Percentiles rank a stretch among this genome's conserved stretches.
Conservation (phyloP, 2,113 vertebrate genomes). For the Bagarius yarrelli region DNA sequence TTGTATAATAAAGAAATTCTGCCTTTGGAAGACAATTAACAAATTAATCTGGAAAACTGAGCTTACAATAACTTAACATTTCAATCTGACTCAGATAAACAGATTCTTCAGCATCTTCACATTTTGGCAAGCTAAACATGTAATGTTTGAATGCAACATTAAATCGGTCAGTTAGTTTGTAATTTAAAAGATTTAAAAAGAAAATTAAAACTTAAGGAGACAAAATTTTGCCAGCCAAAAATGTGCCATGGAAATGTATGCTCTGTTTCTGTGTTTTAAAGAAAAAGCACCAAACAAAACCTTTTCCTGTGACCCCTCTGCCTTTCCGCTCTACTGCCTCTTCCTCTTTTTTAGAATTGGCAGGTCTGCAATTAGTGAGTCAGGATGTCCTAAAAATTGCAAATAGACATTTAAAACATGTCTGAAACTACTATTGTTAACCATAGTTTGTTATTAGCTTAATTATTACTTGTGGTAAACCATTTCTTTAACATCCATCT, state of each 20-base stretch:
- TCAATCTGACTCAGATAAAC: too few relatives aligned
- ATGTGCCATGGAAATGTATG: too few relatives aligned
- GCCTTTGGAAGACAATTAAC: not conserved
- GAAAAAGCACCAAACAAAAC: not conserved
- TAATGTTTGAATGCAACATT: not conserved
- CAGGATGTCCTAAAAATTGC: not conserved
- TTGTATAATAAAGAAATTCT: too few relatives aligned
- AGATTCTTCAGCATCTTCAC: not conserved
- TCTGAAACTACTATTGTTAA: not conserved
- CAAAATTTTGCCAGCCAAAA: too few relatives aligned
- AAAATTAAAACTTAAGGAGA: too few relatives aligned
- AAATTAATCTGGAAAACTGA: not conserved
- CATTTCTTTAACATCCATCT: not conserved
- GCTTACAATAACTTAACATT: too few relatives aligned
- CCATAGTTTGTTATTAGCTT: not conserved
- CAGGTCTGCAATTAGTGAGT: not conserved
- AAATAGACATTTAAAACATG: not conserved
- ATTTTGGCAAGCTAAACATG: not conserved
- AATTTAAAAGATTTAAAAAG: too few relatives aligned
- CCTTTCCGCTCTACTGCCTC: not conserved
- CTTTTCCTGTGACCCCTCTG: not conserved
- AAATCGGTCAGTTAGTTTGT: not conserved
- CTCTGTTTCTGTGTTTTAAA: too few relatives aligned
- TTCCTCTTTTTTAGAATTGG: not conserved
- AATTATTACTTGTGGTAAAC: not conserved